Evolutionary conservation across 2,113 vertebrate genomes (phyloP).

Genomic region (Noctilio leporinus): DNA sequence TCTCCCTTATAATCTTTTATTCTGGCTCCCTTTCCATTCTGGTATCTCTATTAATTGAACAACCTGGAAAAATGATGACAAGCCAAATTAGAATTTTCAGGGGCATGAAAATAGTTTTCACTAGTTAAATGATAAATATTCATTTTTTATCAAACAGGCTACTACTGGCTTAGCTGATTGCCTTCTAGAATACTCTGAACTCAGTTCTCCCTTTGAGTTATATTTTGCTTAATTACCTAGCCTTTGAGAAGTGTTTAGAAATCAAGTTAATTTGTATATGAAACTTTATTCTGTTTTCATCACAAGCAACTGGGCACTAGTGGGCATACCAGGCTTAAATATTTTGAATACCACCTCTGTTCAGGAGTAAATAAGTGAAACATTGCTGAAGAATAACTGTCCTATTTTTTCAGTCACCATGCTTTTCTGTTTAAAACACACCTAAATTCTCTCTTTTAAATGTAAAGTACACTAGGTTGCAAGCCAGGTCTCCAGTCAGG

Average conservation of each 20-base stretch:
- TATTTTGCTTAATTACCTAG: not conserved
- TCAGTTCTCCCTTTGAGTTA: not conserved
- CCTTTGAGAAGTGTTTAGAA: not conserved
- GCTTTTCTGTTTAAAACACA: not conserved
- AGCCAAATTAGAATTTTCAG: not conserved
- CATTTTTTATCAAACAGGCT: conserved; percentile 17
- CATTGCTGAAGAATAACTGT: not conserved
- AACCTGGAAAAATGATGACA: not conserved
- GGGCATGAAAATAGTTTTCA: not conserved
- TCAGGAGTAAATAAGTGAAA: not conserved
- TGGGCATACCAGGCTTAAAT: not conserved
- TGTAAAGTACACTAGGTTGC: not conserved
- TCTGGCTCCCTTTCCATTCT: not conserved
- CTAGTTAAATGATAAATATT: not conserved
- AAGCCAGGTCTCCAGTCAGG: too few species aligned
- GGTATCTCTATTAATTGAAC: not conserved
- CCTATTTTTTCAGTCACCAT: not conserved
- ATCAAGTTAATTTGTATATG: not conserved
- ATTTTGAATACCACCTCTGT: not conserved
- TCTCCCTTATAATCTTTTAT: not conserved
- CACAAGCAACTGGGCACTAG: not conserved
- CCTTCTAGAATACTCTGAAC: not conserved
- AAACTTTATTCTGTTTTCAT: not conserved
- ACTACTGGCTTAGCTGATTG: not conserved
- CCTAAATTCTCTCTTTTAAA: not conserved